Conservation (phyloP, 2,113 vertebrate species). For the Paratilapia polleni region DNA sequence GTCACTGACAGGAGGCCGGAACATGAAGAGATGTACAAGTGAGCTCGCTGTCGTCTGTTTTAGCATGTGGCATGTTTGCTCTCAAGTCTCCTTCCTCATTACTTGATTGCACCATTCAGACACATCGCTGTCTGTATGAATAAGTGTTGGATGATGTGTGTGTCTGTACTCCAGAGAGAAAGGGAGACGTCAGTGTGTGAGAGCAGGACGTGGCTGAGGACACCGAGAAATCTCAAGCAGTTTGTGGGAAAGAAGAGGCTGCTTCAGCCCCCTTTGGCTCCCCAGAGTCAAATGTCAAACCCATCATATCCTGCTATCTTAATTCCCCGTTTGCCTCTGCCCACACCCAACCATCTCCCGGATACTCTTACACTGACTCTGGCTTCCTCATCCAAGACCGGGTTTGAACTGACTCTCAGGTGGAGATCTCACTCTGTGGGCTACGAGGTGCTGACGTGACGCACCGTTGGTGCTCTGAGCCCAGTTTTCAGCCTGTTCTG, state of each 20-base stretch:
- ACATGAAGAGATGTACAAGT: neutral
- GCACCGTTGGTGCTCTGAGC: neutral
- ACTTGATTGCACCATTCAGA: neutral
- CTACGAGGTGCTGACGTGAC: neutral
- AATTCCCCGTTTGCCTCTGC: slow-evolving; percentile 22
- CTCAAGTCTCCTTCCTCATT: neutral
- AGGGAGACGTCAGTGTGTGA: neutral
- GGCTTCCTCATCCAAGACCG: slow-evolving; percentile 16
- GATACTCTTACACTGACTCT: slow-evolving; percentile 48
- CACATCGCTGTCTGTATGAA: neutral
- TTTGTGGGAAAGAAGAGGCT: slow-evolving; percentile 22
- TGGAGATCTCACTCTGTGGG: neutral
- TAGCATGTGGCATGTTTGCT: neutral
- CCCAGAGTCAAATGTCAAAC: slow-evolving; percentile 41
- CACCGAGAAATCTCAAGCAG: slow-evolving; percentile 6
- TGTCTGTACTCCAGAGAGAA: neutral
- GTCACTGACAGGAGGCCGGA: neutral
- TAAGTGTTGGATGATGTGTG: neutral
- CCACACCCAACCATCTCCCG: neutral
- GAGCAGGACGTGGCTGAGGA: slow-evolving; percentile 24
- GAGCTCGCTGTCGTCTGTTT: neutral
- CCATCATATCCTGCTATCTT: slow-evolving; percentile 53
- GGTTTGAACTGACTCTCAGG: slow-evolving; percentile 10
- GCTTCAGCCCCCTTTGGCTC: neutral
- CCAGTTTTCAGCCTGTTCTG: neutral